Base-by-base conservation (phyloP, 1,140 invertebrate species). In the Tetranychus cinnabarinus region DNA sequence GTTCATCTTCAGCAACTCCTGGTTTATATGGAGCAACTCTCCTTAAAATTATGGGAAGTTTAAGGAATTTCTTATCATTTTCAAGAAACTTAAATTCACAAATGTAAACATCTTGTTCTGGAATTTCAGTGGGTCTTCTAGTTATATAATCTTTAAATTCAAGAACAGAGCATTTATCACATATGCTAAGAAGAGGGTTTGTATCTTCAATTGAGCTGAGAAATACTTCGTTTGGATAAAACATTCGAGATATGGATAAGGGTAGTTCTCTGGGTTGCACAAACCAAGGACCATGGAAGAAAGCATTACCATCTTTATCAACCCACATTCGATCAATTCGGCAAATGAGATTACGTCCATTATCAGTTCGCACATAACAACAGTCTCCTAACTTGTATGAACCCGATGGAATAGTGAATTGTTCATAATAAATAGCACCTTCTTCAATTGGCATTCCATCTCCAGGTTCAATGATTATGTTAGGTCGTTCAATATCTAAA, bases 61-160 rank as follows among this genome's bases (percentile, higher is more conserved):
- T 86, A 47, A 80, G 77, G 13, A 88, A 80, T 50, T 84, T 76
- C 64, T 84, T 81, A 67, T 86, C 87, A 23, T 81, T 78, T 72
- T 96, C 90, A 69, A 92, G 85, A 69, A 95, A 97, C 59, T 87
- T 78, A 0, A 83, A 88, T 72, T 96, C 90, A 72, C 90, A 96
- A 31, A 98, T 81, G 70, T 81, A 97, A 5, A 97, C 79, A 74
- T 97, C 90, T 59, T 79, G 78, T 73, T 98, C 95, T 1, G 82
- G 74, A 65, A 96, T 84, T 78, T 97, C 92, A 0, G 92, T 97
- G 35, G 85, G 83, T 15, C 95, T 83, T 75, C 81, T 84, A 69
- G 82, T 85, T 56, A 86, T 82, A 69, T 91, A 97, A 68, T 97
- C 89, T 64, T 84, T 82, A 67, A 85, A 83, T 70, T 93, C 86